Percentiles rank a stretch among this genome's conserved stretches.
phyloP scores from a whole-genome alignment of 1,140 invertebrate genomes.

The Coenobita brevimanus region DNA sequence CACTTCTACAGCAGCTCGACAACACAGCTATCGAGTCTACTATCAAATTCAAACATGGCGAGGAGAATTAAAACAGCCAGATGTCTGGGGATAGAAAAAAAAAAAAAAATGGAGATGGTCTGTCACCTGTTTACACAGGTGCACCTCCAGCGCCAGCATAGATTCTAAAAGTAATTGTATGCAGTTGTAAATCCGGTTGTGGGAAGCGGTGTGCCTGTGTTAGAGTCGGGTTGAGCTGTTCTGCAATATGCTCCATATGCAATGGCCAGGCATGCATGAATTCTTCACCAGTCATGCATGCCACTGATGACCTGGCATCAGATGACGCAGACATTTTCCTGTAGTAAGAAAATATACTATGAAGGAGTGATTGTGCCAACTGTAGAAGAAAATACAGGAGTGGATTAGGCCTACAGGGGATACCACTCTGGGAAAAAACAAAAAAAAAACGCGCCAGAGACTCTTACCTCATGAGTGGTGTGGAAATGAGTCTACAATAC shows the following conservation, averaged over 20 bases:
- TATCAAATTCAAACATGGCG: constrained; percentile 12
- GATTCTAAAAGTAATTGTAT: background rate
- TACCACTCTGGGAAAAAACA: no score
- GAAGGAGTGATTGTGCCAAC: no score
- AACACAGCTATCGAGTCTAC: constrained; percentile 27
- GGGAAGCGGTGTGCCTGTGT: no score
- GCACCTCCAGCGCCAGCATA: background rate
- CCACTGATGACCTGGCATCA: no score
- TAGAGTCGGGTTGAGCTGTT: no score
- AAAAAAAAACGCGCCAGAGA: background rate
- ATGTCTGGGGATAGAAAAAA: constrained; percentile 16
- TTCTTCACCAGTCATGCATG: no score
- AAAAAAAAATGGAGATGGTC: background rate
- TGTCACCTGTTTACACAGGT: background rate
- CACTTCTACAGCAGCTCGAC: constrained; percentile 14
- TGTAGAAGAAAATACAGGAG: no score
- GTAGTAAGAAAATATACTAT: no score
- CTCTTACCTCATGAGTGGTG: background rate
- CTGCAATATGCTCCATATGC: no score
- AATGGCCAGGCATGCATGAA: no score
- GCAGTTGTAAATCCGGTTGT: constrained; percentile 20
- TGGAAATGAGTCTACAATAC: background rate
- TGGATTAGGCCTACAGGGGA: no score
- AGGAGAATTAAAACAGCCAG: constrained; percentile 25
- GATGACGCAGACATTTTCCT: no score